These are phyloP conservation scores for Drosophila cardini DNA, from an alignment of 1,140 invertebrate genomes.

Conservation along the genomic window DNA sequence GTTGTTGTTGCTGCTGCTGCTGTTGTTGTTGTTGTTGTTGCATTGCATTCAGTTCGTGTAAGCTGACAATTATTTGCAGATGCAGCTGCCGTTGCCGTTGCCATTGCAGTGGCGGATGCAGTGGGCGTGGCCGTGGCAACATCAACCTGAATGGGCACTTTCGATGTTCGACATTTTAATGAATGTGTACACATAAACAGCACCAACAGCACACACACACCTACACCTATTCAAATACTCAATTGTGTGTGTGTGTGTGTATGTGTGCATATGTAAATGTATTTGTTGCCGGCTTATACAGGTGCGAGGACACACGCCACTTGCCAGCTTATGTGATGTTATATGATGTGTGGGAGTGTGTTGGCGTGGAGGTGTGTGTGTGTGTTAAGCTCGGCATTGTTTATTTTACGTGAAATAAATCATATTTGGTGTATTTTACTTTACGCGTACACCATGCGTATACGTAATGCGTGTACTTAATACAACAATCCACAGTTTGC, in stretches of 20 bases:
- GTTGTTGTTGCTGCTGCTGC: constrained; percentile 2
- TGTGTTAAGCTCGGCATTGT: constrained; percentile 40
- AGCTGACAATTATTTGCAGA: constrained; percentile 83
- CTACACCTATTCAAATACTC: constrained; percentile 14
- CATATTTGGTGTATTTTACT: constrained; percentile 51
- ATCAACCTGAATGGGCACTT: constrained; percentile 81
- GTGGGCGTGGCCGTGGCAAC: constrained; percentile 67
- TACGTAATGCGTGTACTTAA: constrained; percentile 42
- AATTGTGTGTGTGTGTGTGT: constrained; percentile 26
- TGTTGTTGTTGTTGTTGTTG: constrained; percentile 46
- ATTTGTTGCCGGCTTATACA: constrained; percentile 22
- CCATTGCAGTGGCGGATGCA: constrained; percentile 44
- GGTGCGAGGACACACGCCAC: constrained; percentile 6
- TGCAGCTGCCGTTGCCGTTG: constrained; percentile 54
- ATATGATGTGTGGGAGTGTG: not conserved
- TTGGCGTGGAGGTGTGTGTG: too few species aligned
- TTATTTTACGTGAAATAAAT: constrained; percentile 58
- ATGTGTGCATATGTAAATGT: constrained; percentile 19
- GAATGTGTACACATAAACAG: constrained; percentile 83
- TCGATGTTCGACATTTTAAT: constrained; percentile 83
- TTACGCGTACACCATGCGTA: constrained; percentile 16
- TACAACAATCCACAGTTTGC: constrained; percentile 22
- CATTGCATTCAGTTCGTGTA: constrained; percentile 75
- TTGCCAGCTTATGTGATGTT: constrained; percentile 2
- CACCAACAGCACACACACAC: constrained; percentile 28